Evolutionary conservation across 2,113 vertebrate species (phyloP), one percentile per base, ranked within the genome.

Genomic region (Brachionichthys hirsutus): DNA sequence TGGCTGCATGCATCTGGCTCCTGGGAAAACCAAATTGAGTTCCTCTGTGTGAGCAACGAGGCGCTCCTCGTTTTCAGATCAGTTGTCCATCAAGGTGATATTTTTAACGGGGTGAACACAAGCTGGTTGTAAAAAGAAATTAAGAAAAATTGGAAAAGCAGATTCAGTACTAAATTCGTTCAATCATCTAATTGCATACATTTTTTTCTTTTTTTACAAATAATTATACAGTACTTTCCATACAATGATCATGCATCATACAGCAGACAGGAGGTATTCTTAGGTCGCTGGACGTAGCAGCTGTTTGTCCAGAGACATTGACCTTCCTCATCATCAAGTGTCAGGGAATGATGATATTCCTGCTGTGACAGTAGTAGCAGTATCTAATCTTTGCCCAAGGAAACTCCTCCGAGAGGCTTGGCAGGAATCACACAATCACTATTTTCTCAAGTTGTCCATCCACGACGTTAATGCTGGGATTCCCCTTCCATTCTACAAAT

Each of bases 381-480:
- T 70, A 84, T 34, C 53, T 80, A 50, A 85, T 72, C 56, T 42
- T 34, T 48, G 43, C 63, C 38, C 54, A n/a, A 48, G 54, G 45
- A 72, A 63, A 49, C 61, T 71, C 73, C 70, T 80, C 77, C 82
- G 72, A 74, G 35, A 1, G 54, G 57, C 41, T 77, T 72, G 64
- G 72, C 74, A 70, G 60, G 19, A 15, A 35, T 79, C 46, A 67
- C 59, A 64, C 1, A 56, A 56, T 48, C 63, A 69, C 38, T 56
- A 17, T 73, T 73, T 70, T 76, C 49, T 43, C 47, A 18, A 16
- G 13, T 42, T 42, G 42, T 57, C 14, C 18, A 35, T 58, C 63
- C 54, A 57, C 84, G 74, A 83, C 60, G 53, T 78, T 78, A 82
- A 30, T 17, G 40, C 66, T 51, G 20, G 49, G n/a, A 62, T 76